Percentiles rank a stretch among this genome's conserved stretches.
phyloP scores from a whole-genome alignment of 2,888 invertebrate genomes.

The Electrophaes corylata region DNA sequence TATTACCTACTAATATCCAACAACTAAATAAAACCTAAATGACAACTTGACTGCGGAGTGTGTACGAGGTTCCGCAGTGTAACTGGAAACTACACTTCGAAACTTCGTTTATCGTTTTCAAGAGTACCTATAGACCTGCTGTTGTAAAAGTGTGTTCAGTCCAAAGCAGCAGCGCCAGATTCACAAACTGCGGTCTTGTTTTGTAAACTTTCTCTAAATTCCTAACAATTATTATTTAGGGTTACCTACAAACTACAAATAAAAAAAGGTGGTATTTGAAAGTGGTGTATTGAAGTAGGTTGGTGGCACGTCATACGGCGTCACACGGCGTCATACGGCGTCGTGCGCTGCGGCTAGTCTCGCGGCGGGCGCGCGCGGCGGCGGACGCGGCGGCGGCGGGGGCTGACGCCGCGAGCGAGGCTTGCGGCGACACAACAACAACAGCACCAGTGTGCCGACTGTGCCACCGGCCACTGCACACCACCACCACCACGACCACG shows the following conservation, averaged over 20 bases:
- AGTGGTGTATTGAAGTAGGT: slow-evolving; percentile 69
- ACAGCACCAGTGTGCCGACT: slow-evolving; percentile 56
- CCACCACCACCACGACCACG: slow-evolving; percentile 44
- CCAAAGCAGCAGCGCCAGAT: too few relatives aligned
- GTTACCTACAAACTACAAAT: slow-evolving; percentile 42
- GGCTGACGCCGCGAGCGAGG: slow-evolving; percentile 60
- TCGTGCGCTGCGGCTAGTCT: slow-evolving; percentile 61
- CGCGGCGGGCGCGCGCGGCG: slow-evolving; percentile 73
- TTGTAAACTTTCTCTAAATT: neutral
- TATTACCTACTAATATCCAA: too few relatives aligned
- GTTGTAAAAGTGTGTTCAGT: too few relatives aligned
- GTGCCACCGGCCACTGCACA: slow-evolving; percentile 47
- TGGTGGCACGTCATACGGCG: slow-evolving; percentile 65
- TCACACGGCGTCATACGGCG: slow-evolving; percentile 73
- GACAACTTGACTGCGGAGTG: too few relatives aligned
- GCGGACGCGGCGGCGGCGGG: slow-evolving; percentile 70
- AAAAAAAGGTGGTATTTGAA: slow-evolving; percentile 60
- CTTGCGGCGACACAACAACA: slow-evolving; percentile 50
- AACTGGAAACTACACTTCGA: too few relatives aligned
- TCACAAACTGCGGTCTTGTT: too few relatives aligned
- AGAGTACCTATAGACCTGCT: too few relatives aligned
- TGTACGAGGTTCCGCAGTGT: too few relatives aligned
- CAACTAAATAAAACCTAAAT: too few relatives aligned
- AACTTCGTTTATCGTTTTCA: too few relatives aligned
- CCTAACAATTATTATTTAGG: too few relatives aligned